phyloP scores from a whole-genome alignment of 1,140 invertebrate species.

The Pararge aegeria region DNA sequence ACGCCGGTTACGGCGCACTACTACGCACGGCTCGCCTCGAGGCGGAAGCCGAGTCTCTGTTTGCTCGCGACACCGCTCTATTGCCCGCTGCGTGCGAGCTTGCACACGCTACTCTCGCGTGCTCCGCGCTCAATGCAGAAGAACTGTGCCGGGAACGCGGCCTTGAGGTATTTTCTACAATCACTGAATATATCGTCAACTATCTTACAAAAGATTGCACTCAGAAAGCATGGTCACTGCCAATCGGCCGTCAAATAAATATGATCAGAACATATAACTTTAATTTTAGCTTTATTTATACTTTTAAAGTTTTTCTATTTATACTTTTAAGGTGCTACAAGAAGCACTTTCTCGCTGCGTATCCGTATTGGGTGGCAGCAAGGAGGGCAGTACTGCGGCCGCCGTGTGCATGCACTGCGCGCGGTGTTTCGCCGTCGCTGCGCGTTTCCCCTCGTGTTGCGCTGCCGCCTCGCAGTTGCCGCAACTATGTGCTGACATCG shows the following conservation, averaged over 20 bases:
- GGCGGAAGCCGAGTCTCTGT: conserved; percentile 95
- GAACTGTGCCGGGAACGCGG: conserved; percentile 96
- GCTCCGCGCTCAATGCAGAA: conserved; percentile 98
- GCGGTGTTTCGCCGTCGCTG: conserved; percentile 95
- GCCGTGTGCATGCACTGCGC: conserved; percentile 96
- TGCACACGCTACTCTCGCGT: conserved; percentile 97
- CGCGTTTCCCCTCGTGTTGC: conserved; percentile 95
- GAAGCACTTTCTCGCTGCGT: conserved; percentile 96
- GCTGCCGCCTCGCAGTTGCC: conserved; percentile 93
- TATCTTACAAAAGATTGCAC: no score
- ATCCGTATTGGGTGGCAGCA: conserved; percentile 90
- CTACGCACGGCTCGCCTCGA: conserved; percentile 98
- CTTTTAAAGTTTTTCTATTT: no score
- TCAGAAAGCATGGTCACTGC: no score
- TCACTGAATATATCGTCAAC: neutral
- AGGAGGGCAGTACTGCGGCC: conserved; percentile 90
- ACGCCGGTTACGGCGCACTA: conserved; percentile 98
- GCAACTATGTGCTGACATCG: conserved; percentile 91
- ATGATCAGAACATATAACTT: no score
- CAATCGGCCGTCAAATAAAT: no score
- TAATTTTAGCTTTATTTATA: no score
- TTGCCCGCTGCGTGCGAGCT: conserved; percentile 95
- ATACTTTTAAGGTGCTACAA: conserved; percentile 83
- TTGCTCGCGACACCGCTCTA: conserved; percentile 87
- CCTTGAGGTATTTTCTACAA: conserved; percentile 86